phyloP scores from a whole-genome alignment of 1,140 invertebrate species.

The Ceratosolen fusciceps region DNA sequence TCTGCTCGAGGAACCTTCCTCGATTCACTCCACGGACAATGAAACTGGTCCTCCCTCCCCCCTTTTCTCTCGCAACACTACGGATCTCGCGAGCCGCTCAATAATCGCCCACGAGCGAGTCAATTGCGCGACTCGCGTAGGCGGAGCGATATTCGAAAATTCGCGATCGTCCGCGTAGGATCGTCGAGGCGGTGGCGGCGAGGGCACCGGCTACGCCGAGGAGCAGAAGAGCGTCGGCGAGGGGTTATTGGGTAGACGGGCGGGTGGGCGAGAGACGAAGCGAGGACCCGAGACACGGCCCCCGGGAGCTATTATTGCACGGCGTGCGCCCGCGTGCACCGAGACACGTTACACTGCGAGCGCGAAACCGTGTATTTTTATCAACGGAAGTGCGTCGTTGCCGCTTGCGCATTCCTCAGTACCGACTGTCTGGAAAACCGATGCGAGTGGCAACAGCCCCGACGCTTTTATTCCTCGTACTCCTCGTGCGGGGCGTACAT shows the following conservation, averaged over 20 bases:
- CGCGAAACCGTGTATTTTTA: constrained; percentile 65
- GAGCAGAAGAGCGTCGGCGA: no score
- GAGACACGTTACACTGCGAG: constrained; percentile 59
- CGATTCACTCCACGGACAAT: no score
- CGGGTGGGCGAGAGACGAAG: background rate
- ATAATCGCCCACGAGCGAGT: background rate
- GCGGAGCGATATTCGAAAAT: constrained; percentile 2
- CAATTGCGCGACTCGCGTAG: background rate
- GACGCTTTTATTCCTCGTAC: background rate
- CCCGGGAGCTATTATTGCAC: constrained; percentile 55
- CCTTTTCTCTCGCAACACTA: background rate
- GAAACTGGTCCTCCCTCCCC: no score
- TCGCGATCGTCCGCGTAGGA: constrained; percentile 10
- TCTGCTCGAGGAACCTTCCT: no score
- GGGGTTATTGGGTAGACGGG: no score
- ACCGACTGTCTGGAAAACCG: constrained; percentile 54
- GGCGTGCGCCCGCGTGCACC: constrained; percentile 47
- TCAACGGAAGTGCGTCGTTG: constrained; percentile 71
- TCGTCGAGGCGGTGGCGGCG: background rate
- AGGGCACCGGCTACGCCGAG: background rate
- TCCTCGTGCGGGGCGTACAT: background rate
- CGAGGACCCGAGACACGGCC: background rate
- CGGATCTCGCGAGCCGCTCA: background rate
- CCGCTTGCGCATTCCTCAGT: constrained; percentile 59
- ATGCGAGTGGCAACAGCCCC: constrained; percentile 43